Evolutionary conservation across 1,140 invertebrate genomes (phyloP).

Genomic region (Sinonovacula constricta): DNA sequence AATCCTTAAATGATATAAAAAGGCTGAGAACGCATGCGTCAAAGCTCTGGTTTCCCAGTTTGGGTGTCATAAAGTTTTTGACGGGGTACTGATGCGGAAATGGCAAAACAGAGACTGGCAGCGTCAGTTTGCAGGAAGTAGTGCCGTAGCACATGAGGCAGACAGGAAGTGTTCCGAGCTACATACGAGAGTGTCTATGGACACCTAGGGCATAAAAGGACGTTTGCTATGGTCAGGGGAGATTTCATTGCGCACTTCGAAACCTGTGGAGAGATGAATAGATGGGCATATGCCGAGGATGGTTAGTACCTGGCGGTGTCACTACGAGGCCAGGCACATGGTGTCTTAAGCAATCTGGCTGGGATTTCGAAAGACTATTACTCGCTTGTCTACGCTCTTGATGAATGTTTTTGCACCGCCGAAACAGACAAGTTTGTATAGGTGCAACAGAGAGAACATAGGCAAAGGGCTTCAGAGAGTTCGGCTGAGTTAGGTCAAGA

Average conservation of each 20-base stretch:
- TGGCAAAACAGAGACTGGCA: too few species aligned
- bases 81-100: too few species aligned
- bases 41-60: too few species aligned
- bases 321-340: conserved; percentile 3
- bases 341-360: background rate
- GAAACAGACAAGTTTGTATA: background rate
- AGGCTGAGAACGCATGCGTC: too few species aligned
- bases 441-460: background rate
- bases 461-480: background rate
- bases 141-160: too few species aligned
- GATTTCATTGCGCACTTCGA: conserved; percentile 17
- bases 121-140: too few species aligned
- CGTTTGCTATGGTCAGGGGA: too few species aligned
- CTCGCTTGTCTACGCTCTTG: background rate
- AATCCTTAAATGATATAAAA: too few species aligned
- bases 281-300: background rate
- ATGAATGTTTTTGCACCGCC: background rate
- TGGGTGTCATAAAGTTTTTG: too few species aligned
- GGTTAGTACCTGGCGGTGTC: background rate
- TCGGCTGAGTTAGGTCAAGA: background rate
- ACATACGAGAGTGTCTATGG: too few species aligned
- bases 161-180: too few species aligned
- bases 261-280: conserved; percentile 4
- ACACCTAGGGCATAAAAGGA: too few species aligned
- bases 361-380: background rate